These are phyloP conservation scores for Crypturellus tataupa DNA, from an alignment of 2,797 vertebrate species.

Conservation along the genomic window DNA sequence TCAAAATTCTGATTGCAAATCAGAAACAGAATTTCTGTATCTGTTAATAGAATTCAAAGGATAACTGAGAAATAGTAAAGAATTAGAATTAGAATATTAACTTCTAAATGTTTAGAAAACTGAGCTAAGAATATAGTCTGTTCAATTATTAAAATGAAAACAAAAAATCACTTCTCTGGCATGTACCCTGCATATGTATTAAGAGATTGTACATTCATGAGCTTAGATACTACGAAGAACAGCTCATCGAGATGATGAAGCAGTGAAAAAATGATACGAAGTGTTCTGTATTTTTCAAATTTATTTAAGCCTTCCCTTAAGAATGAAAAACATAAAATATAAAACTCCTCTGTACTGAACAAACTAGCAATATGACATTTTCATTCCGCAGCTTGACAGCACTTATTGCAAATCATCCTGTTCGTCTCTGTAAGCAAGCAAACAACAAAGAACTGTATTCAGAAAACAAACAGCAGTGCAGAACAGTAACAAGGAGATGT, in stretches of 20 bases:
- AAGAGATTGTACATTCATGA: neutral
- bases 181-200: neutral
- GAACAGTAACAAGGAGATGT: neutral
- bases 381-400: neutral
- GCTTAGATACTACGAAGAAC: neutral
- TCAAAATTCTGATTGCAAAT: no score
- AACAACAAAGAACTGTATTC: neutral
- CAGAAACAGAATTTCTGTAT: neutral
- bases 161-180: neutral
- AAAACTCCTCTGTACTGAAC: neutral
- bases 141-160: neutral
- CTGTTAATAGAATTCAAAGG: neutral
- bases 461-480: neutral
- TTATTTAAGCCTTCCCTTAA: neutral
- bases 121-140: neutral
- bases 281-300: neutral
- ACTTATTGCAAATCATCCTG: neutral
- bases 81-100: neutral
- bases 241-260: neutral
- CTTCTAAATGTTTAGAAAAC: neutral
- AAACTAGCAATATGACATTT: neutral
- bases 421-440: neutral
- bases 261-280: neutral
- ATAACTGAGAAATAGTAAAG: neutral
- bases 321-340: fast-evolving